phyloP scores from a whole-genome alignment of 1,140 invertebrate species.

The Caenorhabditis latens region DNA sequence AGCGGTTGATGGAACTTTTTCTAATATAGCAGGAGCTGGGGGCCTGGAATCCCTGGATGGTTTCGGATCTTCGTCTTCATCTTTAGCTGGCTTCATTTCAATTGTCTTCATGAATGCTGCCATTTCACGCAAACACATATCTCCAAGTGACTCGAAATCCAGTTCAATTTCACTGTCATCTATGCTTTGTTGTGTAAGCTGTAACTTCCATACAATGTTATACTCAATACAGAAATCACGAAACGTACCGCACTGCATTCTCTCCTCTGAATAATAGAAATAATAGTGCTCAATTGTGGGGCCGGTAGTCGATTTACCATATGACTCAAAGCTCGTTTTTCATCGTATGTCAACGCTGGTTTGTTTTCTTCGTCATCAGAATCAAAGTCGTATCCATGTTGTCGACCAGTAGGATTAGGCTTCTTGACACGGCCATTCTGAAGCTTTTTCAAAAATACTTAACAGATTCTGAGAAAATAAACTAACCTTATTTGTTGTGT shows the following conservation, averaged over 20 bases:
- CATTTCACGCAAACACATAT: constrained; percentile 47
- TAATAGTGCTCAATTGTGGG: background rate
- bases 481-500: too few relatives aligned
- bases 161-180: constrained; percentile 37
- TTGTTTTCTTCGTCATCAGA: constrained; percentile 41
- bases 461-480: background rate
- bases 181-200: constrained; percentile 3
- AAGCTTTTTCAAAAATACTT: background rate
- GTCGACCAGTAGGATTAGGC: background rate
- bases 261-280: constrained; percentile 15
- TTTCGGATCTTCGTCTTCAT: too few relatives aligned
- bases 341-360: constrained; percentile 10
- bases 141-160: constrained; percentile 39
- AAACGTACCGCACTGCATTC: constrained; percentile 14
- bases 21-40: too few relatives aligned
- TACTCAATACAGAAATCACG: background rate
- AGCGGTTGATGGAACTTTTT: too few relatives aligned
- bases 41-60: too few relatives aligned
- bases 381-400: constrained; percentile 28
- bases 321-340: constrained; percentile 21
- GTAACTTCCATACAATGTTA: background rate
- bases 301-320: background rate
- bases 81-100: background rate
- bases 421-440: constrained; percentile 19
- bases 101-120: constrained; percentile 21